Percentiles rank a stretch among this genome's conserved stretches.
Evolutionary conservation across 1,140 invertebrate species (phyloP).

Genomic region (Drosophila cardini): DNA sequence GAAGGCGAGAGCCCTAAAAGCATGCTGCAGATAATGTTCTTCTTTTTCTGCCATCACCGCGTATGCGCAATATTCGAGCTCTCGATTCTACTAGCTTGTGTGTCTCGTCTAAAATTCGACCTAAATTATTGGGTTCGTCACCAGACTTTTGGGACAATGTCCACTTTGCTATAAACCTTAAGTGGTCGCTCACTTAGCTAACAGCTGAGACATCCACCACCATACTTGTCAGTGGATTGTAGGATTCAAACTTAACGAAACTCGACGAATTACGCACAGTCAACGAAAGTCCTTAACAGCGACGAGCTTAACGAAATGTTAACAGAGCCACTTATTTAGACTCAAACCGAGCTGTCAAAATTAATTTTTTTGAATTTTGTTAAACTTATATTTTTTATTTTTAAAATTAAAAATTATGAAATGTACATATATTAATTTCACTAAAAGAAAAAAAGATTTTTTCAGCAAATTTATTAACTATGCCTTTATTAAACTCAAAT

Average conservation of each 20-base stretch:
- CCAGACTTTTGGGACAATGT: constrained; percentile 26
- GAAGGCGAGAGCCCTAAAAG: constrained; percentile 34
- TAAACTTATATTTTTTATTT: neutral
- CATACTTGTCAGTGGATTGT: neutral
- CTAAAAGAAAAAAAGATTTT: too few species aligned
- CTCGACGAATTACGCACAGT: neutral
- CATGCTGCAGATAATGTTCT: constrained; percentile 29
- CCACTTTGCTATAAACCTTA: constrained; percentile 16
- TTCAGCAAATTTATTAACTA: too few species aligned
- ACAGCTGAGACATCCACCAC: neutral
- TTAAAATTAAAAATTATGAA: neutral
- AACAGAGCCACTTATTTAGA: neutral
- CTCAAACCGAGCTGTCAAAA: neutral
- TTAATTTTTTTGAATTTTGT: neutral
- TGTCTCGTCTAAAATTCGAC: constrained; percentile 25
- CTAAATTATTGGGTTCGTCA: constrained; percentile 8
- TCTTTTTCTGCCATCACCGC: constrained; percentile 12
- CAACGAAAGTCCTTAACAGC: constrained; percentile 27
- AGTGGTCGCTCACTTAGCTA: neutral
- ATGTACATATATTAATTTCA: too few species aligned
- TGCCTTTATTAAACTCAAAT: too few species aligned
- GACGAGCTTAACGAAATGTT: constrained; percentile 18
- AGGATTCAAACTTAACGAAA: constrained; percentile 3
- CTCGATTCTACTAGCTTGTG: neutral
- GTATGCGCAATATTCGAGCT: constrained; percentile 17